Conservation (phyloP, 2,797 vertebrate genomes). For the Tympanoctomys barrerae region DNA sequence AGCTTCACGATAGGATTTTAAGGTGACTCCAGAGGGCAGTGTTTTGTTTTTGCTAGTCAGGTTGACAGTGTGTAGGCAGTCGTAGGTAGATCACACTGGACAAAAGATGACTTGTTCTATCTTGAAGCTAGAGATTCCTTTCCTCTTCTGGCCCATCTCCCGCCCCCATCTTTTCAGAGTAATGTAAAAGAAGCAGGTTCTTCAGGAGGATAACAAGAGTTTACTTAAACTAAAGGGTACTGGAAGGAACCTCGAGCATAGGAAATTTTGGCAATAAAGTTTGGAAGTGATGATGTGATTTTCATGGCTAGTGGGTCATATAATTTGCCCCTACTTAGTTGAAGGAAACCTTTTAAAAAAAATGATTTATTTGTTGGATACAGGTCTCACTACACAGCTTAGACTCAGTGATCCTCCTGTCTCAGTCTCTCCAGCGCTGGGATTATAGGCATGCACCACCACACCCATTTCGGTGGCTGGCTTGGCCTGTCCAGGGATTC, state of each 20-base stretch:
- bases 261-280: slow-evolving; percentile 3
- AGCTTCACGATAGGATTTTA: background rate
- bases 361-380: too few relatives aligned
- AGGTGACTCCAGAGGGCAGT: background rate
- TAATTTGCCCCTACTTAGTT: slow-evolving; percentile 19
- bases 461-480: too few relatives aligned
- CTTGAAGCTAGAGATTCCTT: background rate
- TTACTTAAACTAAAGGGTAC: slow-evolving; percentile 14
- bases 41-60: background rate
- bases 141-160: too few relatives aligned
- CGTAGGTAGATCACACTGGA: background rate
- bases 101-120: background rate
- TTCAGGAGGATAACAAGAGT: background rate
- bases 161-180: background rate
- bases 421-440: too few relatives aligned
- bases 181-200: slow-evolving; percentile 16
- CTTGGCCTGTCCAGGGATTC: too few relatives aligned
- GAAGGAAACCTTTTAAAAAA: background rate
- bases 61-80: background rate
- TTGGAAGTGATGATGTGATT: slow-evolving; percentile 27
- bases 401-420: too few relatives aligned
- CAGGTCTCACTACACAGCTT: too few relatives aligned
- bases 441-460: too few relatives aligned
- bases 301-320: background rate
- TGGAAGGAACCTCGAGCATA: background rate